These are phyloP conservation scores for Anastrepha obliqua DNA, from an alignment of 1,140 invertebrate species.

Conservation along the genomic window DNA sequence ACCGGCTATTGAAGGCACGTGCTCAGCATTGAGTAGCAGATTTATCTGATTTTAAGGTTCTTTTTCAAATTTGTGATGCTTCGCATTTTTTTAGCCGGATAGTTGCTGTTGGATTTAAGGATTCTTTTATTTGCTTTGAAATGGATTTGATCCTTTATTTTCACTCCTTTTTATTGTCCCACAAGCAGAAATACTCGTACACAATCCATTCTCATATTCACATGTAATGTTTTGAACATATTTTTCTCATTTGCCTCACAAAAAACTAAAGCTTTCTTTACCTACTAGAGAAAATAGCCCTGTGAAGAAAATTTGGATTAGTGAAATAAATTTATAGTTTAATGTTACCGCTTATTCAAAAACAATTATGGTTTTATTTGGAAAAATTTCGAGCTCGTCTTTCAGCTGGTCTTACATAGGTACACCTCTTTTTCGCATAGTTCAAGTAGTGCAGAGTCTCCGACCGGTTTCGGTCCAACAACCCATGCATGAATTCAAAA, in stretches of 20 bases:
- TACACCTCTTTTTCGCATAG: no score
- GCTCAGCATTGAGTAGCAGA: neutral
- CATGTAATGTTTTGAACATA: neutral
- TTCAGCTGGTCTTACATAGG: no score
- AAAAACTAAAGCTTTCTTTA: neutral
- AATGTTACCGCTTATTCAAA: no score
- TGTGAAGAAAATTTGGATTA: neutral
- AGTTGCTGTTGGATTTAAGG: neutral
- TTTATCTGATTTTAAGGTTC: neutral
- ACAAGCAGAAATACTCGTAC: no score
- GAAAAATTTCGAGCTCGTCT: no score
- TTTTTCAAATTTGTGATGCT: constrained; percentile 19
- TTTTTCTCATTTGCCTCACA: neutral
- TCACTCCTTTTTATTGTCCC: neutral
- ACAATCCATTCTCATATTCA: neutral
- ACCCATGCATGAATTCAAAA: no score
- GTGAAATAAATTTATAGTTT: no score
- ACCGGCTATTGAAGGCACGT: constrained; percentile 13
- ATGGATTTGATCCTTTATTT: neutral
- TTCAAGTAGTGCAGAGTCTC: no score
- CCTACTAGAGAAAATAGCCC: neutral
- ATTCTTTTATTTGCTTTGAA: neutral
- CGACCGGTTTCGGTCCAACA: no score
- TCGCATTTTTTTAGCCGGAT: neutral
- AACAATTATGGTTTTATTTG: no score